Base-by-base conservation (phyloP, 2,113 vertebrate species). In the Zosterops lateralis region DNA sequence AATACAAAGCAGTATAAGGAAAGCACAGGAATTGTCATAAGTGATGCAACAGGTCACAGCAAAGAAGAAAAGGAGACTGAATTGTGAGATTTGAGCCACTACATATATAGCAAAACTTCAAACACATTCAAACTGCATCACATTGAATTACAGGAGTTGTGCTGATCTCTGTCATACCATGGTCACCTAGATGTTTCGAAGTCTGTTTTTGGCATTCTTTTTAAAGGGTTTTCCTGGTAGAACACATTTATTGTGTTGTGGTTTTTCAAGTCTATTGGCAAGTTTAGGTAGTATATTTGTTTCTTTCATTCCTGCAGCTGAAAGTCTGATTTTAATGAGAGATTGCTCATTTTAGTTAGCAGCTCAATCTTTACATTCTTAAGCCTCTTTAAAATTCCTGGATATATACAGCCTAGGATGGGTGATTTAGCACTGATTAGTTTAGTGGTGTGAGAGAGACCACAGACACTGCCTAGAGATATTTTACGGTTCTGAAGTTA, bases 351-450 rank as follows among this genome's bases (percentile, higher is more conserved):
- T 94, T 94, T 70, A 74, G 45, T 76, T 68, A 73, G 66, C 53
- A 76, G 54, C 53, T 82, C 81, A 68, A 34, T 68, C 70, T 65
- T 53, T 68, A 57, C 28, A 57, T 90, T 76, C 92, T 91, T 91
- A 91, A 89, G 62, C 29, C 62, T 87, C 87, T 94, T 95, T 76
- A 87, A 87, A 96, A 92, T 87, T 92, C 90, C 84, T 92, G 60
- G 47, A 93, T 84, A 45, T 74, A 82, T 17, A 67, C 45, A 82
- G 45, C n/a, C 50, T n/a, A 78, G 74, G 66, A 75, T 0, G 20
- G 54, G 62, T 79, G 70, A 95, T 75, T 94, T 79, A 87, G 66
- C 4, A 0, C 28, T 75, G 48, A 89, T 84, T 81, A 71, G 56
- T 65, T 78, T 28, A 89, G 61, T 51, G 34, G 38, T 65, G 29